Evolutionary conservation across 1,140 invertebrate genomes (phyloP).

Genomic region (Papilio dardanus): DNA sequence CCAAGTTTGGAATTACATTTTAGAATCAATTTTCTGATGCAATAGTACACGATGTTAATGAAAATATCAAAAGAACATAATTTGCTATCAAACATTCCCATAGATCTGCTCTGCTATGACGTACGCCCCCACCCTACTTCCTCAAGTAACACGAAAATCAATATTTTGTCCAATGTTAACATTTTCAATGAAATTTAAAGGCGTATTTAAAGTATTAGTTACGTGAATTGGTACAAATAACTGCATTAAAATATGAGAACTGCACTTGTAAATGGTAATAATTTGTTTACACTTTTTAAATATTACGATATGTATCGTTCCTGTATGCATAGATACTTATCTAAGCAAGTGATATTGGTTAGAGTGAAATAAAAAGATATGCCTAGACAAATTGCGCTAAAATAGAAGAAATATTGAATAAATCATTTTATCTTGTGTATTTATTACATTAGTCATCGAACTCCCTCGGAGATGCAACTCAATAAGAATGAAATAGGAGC

Average conservation of each 20-base stretch:
- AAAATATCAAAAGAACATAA: not conserved
- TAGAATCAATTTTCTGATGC: not conserved
- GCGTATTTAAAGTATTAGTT: not conserved
- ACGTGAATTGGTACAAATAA: not conserved
- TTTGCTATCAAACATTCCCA: not conserved
- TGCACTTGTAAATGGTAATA: not conserved
- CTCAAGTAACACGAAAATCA: slow-evolving; percentile 68
- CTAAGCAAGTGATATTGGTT: not conserved
- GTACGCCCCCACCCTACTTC: slow-evolving; percentile 52
- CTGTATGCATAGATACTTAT: slow-evolving; percentile 19
- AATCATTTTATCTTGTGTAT: not conserved
- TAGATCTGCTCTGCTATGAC: slow-evolving; percentile 44
- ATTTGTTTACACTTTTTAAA: not conserved
- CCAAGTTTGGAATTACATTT: not conserved
- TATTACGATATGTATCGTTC: not conserved
- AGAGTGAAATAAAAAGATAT: not conserved
- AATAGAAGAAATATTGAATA: not conserved
- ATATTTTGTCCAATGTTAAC: slow-evolving; percentile 52
- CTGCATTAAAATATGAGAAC: not conserved
- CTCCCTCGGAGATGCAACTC: not conserved
- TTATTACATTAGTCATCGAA: slow-evolving; percentile 35
- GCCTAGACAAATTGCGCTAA: not conserved
- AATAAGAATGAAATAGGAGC: not conserved
- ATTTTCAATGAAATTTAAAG: slow-evolving; percentile 31
- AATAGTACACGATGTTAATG: not conserved